A percentile compares a stretch with the other conserved stretches of the same genome.
Evolutionary conservation across 2,113 vertebrate genomes (phyloP).

Genomic region (Dipodomys ordii): DNA sequence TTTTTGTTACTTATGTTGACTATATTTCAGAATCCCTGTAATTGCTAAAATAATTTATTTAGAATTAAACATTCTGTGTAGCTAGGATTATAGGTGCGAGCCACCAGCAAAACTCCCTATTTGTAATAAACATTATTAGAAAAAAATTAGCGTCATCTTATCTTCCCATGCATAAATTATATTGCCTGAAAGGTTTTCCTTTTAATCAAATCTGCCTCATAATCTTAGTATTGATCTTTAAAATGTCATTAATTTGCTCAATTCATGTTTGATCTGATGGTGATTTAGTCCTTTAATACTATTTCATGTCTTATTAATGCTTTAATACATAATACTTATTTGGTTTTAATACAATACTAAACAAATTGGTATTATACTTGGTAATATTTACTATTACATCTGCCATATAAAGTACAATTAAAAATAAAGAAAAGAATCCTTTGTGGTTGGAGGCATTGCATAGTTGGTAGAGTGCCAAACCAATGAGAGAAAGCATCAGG

Average conservation of each 20-base stretch:
- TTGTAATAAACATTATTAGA: conserved; percentile 53
- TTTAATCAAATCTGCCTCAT: background rate
- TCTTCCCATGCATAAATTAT: conserved; percentile 44
- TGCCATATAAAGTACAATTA: background rate
- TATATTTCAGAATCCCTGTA: conserved; percentile 6
- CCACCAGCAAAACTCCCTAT: background rate
- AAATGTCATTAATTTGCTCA: conserved; percentile 32
- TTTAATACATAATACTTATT: background rate
- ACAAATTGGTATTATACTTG: conserved; percentile 49
- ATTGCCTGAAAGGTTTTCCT: conserved; percentile 41
- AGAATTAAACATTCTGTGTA: conserved; percentile 17
- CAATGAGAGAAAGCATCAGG: too few relatives aligned
- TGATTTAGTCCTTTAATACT: background rate
- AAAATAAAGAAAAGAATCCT: too few relatives aligned
- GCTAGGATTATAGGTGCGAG: too few relatives aligned
- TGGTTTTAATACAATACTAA: conserved; percentile 68
- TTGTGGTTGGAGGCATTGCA: too few relatives aligned
- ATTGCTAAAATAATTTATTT: conserved; percentile 36
- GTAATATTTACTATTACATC: conserved; percentile 46
- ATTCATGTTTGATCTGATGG: conserved; percentile 45
- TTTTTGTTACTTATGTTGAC: background rate
- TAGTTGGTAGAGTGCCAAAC: too few relatives aligned
- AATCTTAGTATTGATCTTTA: conserved; percentile 42
- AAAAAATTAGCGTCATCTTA: conserved; percentile 5
- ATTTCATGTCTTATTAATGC: too few relatives aligned